phyloP scores from a whole-genome alignment of 2,888 invertebrate species.

The Embidobia sp. region DNA sequence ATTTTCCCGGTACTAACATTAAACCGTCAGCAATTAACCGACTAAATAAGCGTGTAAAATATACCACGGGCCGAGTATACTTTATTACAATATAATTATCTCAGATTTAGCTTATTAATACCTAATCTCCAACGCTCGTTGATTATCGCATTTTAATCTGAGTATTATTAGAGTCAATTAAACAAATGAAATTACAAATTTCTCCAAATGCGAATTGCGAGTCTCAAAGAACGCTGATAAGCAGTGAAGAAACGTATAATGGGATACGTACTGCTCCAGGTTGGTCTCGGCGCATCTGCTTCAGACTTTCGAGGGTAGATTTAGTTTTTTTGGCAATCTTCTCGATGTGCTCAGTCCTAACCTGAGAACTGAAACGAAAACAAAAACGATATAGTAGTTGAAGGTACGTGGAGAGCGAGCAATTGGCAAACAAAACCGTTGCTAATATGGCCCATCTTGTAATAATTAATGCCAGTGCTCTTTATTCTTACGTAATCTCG shows the following conservation, averaged over 20 bases:
- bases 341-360: constrained; percentile 71
- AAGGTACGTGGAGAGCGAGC: constrained; percentile 4
- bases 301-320: constrained; percentile 69
- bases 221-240: too few relatives aligned
- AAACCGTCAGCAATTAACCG: too few relatives aligned
- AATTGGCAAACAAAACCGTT: constrained; percentile 30
- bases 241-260: too few relatives aligned
- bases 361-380: constrained; percentile 69
- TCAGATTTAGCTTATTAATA: not conserved
- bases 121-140: not conserved
- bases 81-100: not conserved
- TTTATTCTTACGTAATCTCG: too few relatives aligned
- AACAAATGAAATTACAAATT: not conserved
- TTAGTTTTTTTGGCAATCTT: constrained; percentile 73
- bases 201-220: too few relatives aligned
- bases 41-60: not conserved
- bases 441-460: constrained; percentile 7
- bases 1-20: too few relatives aligned
- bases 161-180: not conserved
- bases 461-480: constrained; percentile 26
- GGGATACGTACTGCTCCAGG: constrained; percentile 74
- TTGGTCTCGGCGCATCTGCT: constrained; percentile 74
- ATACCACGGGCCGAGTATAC: not conserved
- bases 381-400: not conserved
- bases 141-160: not conserved